Evolutionary conservation across 2,113 vertebrate species (phyloP).

Genomic region (Struthio camelus): DNA sequence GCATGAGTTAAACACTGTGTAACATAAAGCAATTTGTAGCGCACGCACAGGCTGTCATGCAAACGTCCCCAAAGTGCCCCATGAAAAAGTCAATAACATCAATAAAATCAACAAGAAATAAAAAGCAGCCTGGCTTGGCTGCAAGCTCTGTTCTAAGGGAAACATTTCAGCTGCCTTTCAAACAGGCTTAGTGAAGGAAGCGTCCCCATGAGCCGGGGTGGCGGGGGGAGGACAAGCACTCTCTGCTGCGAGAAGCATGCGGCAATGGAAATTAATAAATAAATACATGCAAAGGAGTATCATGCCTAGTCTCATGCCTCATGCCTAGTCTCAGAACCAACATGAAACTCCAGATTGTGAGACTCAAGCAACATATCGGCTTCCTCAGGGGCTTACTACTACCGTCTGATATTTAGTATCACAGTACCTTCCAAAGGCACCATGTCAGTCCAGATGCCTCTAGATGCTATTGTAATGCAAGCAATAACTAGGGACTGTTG

Average conservation of each 20-base stretch:
- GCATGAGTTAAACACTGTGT: neutral
- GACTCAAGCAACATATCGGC: too few relatives aligned
- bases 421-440: neutral
- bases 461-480: fast-evolving
- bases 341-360: too few relatives aligned
- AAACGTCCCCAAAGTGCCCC: neutral
- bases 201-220: neutral
- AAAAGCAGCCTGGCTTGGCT: neutral
- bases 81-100: conserved; percentile 49
- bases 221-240: neutral
- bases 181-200: neutral
- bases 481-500: neutral
- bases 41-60: neutral
- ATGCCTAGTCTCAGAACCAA: fast-evolving
- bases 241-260: too few relatives aligned
- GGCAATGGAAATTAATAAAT: fast-evolving
- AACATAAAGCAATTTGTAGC: conserved; percentile 27
- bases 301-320: fast-evolving
- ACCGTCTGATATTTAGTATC: fast-evolving
- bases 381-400: fast-evolving
- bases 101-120: conserved; percentile 33
- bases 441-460: neutral
- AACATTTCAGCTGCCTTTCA: neutral
- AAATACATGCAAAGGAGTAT: neutral
- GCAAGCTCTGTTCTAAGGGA: neutral